Base-by-base conservation (phyloP, 2,113 vertebrate genomes). In the pig (Sus scrofa) region DNA sequence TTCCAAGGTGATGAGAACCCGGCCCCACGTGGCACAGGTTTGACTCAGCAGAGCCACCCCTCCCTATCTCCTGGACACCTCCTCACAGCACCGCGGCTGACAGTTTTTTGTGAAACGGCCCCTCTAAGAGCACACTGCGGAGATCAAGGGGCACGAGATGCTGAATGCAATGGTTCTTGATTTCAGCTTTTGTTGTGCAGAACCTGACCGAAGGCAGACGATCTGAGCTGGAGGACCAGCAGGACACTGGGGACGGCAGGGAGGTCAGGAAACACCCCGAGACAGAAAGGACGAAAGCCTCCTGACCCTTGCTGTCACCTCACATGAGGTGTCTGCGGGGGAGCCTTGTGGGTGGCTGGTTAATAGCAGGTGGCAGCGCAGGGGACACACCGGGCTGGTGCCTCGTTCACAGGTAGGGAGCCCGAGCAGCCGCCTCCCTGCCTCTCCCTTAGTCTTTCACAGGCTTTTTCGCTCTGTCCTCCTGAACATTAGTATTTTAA, bases 361-460 rank as follows among this genome's bases (percentile, higher is more conserved):
- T 27, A 30, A 7, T 11, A 22, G n/a, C 30, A 32, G 52, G 62
- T 60, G 34, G 93, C 39, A 81, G 96, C n/a, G 70, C 54, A 58
- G 63, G 44, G 56, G 75, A 97, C 44, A 97, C 94, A 86, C 3
- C 0, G 98, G 19, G 78, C 81, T 81, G 96, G 95, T n/a, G 77
- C 95, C 87, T 96, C 93, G 50, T 67, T 68, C 60, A 79, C 74
- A 85, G 65, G 95, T 62, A 93, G 91, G 90, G 79, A 71, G 94
- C 92, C 95, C 19, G 7, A 0, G 27, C 77, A 97, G 97, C 93
- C 94, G 93, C 96, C 96, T 95, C 97, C 95, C 97, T 97, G 97
- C 97, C 98, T 97, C 94, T 98, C 93, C 97, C 97, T 97, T 97
- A 94, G 95, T 98, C 97, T 97, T 94, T 96, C 97, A 96, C 94